A percentile compares a stretch with the other conserved stretches of the same genome.
These are phyloP conservation scores for Polydrusus pterygomalis DNA, from an alignment of 2,888 invertebrate genomes.

Conservation along the genomic window DNA sequence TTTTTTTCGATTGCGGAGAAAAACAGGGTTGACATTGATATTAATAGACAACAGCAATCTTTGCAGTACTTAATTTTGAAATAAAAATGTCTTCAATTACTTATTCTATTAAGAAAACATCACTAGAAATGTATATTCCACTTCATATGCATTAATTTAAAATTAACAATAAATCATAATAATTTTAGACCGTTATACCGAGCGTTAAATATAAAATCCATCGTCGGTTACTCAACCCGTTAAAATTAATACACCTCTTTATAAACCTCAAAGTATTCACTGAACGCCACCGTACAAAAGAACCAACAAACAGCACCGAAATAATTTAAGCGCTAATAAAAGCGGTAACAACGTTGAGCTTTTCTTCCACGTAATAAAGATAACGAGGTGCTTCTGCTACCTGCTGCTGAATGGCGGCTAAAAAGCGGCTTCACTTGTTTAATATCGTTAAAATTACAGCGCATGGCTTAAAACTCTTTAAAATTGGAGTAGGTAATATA, in stretches of 20 bases:
- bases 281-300: background rate
- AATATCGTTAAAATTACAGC: slow-evolving; percentile 55
- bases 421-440: slow-evolving; percentile 47
- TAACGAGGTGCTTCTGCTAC: slow-evolving; percentile 66
- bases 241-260: no score
- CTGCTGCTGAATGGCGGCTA: slow-evolving; percentile 36
- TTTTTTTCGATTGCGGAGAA: slow-evolving; percentile 1
- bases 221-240: no score
- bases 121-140: no score
- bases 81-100: no score
- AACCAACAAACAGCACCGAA: slow-evolving; percentile 5
- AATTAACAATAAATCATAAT: no score
- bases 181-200: no score
- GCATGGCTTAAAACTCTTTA: slow-evolving; percentile 29
- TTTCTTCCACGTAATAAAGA: slow-evolving; percentile 67
- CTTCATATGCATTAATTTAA: no score
- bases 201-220: no score
- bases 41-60: background rate
- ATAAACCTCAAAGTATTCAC: no score
- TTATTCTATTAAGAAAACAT: no score
- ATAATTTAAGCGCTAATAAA: slow-evolving; percentile 44
- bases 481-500: slow-evolving; percentile 49
- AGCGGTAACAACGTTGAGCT: slow-evolving; percentile 49
- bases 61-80: no score
- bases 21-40: background rate